phyloP scores from a whole-genome alignment of 1,140 invertebrate species.

The Agrilus planipennis region DNA sequence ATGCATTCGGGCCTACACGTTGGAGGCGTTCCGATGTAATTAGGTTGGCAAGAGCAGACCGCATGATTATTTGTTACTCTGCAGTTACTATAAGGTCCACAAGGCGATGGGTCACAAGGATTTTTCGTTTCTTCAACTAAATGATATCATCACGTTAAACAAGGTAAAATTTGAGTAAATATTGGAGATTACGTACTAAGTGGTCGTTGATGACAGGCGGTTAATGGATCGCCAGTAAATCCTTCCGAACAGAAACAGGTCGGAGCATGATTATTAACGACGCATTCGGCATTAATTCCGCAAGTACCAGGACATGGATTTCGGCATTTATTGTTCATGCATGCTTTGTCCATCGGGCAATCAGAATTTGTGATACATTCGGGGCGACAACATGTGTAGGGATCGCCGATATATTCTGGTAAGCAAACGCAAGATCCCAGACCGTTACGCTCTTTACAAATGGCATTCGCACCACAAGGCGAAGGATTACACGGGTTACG shows the following conservation, averaged over 20 bases:
- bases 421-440: slow-evolving; percentile 61
- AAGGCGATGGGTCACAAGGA: slow-evolving; percentile 58
- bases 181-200: slow-evolving; percentile 33
- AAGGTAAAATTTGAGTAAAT: slow-evolving; percentile 7
- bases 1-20: slow-evolving; percentile 52
- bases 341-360: slow-evolving; percentile 53
- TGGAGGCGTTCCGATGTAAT: slow-evolving; percentile 48
- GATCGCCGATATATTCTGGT: slow-evolving; percentile 57
- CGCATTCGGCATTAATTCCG: slow-evolving; percentile 64
- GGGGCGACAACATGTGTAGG: slow-evolving; percentile 55
- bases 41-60: slow-evolving; percentile 50
- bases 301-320: slow-evolving; percentile 60
- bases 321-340: slow-evolving; percentile 53
- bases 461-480: slow-evolving; percentile 61
- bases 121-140: slow-evolving; percentile 35
- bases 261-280: slow-evolving; percentile 64
- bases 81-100: slow-evolving; percentile 58
- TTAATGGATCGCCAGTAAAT: slow-evolving; percentile 56
- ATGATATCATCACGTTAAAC: background rate
- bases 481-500: slow-evolving; percentile 48
- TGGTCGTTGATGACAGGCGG: slow-evolving; percentile 44
- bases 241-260: slow-evolving; percentile 50
- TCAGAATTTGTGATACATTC: slow-evolving; percentile 60
- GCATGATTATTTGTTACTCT: slow-evolving; percentile 42
- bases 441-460: slow-evolving; percentile 51